These are phyloP conservation scores for Mamestra configurata DNA, from an alignment of 1,140 invertebrate species.

Conservation along the genomic window DNA sequence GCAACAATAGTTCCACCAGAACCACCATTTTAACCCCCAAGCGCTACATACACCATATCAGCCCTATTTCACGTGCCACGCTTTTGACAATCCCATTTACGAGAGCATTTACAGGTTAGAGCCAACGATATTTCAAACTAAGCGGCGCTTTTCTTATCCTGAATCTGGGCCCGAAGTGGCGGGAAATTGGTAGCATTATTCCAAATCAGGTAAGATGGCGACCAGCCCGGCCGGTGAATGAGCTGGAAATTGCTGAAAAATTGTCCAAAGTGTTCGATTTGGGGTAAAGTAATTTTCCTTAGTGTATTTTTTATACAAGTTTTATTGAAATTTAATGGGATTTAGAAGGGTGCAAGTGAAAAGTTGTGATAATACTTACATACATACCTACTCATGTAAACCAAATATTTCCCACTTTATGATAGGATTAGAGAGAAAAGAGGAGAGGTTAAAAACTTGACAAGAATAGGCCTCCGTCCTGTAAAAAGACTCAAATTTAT, in stretches of 20 bases:
- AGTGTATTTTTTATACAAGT: background rate
- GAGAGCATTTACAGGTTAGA: conserved; percentile 32
- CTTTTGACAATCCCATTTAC: conserved; percentile 43
- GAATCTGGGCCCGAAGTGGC: conserved; percentile 37
- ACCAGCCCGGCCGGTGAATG: background rate
- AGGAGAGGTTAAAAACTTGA: no score
- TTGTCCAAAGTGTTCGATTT: background rate
- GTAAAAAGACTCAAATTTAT: no score
- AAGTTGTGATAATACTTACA: background rate
- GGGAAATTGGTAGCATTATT: conserved; percentile 48
- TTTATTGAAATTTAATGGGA: background rate
- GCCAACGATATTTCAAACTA: conserved; percentile 29
- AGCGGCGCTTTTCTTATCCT: conserved; percentile 44
- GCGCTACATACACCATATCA: conserved; percentile 18
- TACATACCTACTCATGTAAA: no score
- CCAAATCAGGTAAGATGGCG: conserved; percentile 32
- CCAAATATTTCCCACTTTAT: no score
- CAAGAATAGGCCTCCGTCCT: no score
- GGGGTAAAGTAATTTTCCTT: background rate
- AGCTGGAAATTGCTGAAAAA: conserved; percentile 35
- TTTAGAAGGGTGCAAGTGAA: background rate
- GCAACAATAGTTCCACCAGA: no score
- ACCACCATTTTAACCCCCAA: background rate
- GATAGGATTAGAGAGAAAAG: background rate
- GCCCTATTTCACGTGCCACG: background rate